These are phyloP conservation scores for Deroptyus accipitrinus DNA, from an alignment of 2,113 vertebrate genomes.

Conservation along the genomic window DNA sequence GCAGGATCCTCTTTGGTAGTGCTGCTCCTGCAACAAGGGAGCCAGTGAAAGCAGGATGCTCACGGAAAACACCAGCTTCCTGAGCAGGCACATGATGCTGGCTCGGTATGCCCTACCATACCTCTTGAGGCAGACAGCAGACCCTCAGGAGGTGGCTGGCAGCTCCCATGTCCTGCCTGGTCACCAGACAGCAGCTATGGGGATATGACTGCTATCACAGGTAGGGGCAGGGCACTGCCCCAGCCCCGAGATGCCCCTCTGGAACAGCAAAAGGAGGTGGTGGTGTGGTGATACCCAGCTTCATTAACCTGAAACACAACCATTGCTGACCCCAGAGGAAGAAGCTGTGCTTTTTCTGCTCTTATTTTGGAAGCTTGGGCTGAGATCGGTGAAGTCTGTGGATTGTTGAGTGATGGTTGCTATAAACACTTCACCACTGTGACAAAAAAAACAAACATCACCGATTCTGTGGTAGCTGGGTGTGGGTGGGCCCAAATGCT, in stretches of 20 bases:
- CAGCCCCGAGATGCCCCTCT: fast-evolving
- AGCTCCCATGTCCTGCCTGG: fast-evolving
- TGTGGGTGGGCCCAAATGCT: neutral
- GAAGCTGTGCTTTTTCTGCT: neutral
- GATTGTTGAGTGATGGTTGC: slow-evolving; percentile 13
- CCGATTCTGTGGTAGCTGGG: neutral
- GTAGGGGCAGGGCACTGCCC: neutral
- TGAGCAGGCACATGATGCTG: neutral
- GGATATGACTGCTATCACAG: fast-evolving
- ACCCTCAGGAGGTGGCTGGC: neutral
- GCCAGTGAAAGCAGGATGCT: neutral
- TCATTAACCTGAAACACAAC: neutral
- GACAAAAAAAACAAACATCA: slow-evolving; percentile 35
- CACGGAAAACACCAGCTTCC: neutral
- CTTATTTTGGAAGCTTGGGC: neutral
- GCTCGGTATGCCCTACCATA: neutral
- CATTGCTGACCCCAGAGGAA: neutral
- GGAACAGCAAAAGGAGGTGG: neutral
- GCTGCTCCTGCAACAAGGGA: neutral
- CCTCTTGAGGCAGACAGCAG: neutral
- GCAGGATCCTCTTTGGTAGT: neutral
- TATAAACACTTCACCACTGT: slow-evolving; percentile 48
- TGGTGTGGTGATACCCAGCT: neutral
- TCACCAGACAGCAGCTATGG: neutral
- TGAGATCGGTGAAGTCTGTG: neutral